A percentile compares a stretch with the other conserved stretches of the same genome.
phyloP scores from a whole-genome alignment of 2,888 invertebrate species.

The Thymelicus sylvestris region DNA sequence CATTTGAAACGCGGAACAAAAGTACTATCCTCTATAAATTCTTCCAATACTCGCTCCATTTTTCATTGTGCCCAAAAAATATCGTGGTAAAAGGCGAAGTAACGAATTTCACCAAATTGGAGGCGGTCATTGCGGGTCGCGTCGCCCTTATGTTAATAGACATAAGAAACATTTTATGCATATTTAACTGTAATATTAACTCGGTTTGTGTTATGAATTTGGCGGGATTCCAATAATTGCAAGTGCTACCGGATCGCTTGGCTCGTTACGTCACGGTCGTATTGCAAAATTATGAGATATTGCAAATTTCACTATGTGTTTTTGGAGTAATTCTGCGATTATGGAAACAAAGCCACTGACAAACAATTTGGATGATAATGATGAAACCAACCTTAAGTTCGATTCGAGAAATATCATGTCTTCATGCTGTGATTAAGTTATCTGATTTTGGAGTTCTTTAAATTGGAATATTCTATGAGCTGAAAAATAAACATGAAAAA shows the following conservation, averaged over 20 bases:
- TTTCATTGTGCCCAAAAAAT: constrained; percentile 23
- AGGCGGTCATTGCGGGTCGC: neutral
- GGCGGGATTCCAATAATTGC: constrained; percentile 47
- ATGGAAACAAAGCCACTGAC: neutral
- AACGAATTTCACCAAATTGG: constrained; percentile 20
- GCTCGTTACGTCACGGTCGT: constrained; percentile 52
- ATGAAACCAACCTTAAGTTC: no score
- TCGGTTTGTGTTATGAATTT: constrained; percentile 40
- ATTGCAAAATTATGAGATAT: constrained; percentile 13
- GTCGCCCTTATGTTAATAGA: neutral
- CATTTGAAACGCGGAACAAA: constrained; percentile 2
- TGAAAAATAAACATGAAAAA: no score
- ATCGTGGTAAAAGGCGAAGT: constrained; percentile 18
- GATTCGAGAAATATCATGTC: no score
- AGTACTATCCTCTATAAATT: constrained; percentile 4
- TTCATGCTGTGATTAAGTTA: no score
- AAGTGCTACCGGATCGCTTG: constrained; percentile 57
- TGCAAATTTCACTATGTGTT: neutral
- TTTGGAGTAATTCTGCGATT: neutral
- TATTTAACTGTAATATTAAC: constrained; percentile 9
- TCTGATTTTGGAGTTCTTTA: no score
- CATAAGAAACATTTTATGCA: constrained; percentile 10
- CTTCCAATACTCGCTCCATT: constrained; percentile 4
- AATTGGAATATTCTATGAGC: no score
- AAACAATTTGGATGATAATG: no score